phyloP scores from a whole-genome alignment of 2,888 invertebrate species.

The Deroplatys truncata region DNA sequence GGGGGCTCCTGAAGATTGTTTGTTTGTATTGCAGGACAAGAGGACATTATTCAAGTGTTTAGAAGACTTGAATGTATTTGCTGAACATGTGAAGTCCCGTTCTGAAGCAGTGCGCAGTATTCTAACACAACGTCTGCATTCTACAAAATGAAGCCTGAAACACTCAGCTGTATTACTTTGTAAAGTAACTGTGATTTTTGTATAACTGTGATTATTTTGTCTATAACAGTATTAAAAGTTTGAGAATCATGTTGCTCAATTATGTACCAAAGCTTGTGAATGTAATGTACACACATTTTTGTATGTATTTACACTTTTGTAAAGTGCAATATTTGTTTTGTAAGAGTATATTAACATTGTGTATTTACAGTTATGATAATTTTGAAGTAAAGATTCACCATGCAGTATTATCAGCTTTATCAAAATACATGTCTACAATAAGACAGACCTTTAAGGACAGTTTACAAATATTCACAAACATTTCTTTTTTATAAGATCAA shows the following conservation, averaged over 20 bases:
- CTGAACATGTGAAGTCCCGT: slow-evolving; percentile 6
- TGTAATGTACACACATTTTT: background rate
- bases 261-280: background rate
- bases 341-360: background rate
- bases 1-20: too few relatives aligned
- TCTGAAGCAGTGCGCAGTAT: background rate
- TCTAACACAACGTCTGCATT: background rate
- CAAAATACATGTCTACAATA: too few relatives aligned
- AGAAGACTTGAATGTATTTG: slow-evolving; percentile 18
- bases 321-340: background rate
- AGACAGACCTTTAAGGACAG: too few relatives aligned
- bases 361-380: background rate
- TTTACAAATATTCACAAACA: too few relatives aligned
- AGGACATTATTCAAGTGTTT: background rate
- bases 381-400: too few relatives aligned
- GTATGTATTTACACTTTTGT: background rate
- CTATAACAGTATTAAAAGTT: background rate
- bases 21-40: background rate
- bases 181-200: too few relatives aligned
- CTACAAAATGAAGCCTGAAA: background rate
- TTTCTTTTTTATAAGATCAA: too few relatives aligned
- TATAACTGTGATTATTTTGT: background rate
- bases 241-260: background rate
- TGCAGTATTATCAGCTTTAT: too few relatives aligned
- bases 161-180: background rate